Conservation (phyloP, 2,113 vertebrate genomes). For the Carassius auratus region DNA sequence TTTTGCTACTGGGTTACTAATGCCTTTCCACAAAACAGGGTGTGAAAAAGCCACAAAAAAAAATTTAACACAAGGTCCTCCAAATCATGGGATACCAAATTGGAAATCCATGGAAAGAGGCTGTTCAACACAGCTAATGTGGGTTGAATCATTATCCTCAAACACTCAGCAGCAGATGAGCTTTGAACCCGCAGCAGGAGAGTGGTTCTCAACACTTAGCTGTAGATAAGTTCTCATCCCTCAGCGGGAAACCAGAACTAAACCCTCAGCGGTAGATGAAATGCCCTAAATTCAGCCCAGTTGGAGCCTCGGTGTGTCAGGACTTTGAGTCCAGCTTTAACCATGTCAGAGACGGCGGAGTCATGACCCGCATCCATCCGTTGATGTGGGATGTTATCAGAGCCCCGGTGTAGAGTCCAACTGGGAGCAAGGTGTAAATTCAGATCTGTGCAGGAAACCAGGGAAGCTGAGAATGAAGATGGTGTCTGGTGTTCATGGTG, state of each 20-base stretch:
- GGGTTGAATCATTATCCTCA: background rate
- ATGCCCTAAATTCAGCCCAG: conserved; percentile 18
- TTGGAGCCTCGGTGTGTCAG: background rate
- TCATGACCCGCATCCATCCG: conserved; percentile 28
- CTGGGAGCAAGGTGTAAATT: conserved; percentile 13
- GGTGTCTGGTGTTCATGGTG: background rate
- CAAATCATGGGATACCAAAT: background rate
- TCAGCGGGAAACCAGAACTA: background rate
- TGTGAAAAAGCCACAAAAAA: background rate
- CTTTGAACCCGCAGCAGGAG: conserved; percentile 16
- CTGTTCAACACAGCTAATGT: background rate
- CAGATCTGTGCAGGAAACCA: background rate
- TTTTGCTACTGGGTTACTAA: background rate
- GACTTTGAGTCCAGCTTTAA: conserved; percentile 19
- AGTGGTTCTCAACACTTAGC: background rate
- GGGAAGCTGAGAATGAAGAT: background rate
- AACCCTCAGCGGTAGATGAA: background rate
- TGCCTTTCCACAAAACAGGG: background rate
- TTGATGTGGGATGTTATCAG: background rate
- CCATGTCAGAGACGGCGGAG: conserved; percentile 3
- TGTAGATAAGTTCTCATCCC: conserved; percentile 9
- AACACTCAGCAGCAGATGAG: conserved; percentile 4
- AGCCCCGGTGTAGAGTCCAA: background rate
- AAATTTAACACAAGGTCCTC: background rate
- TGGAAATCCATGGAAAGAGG: background rate